Evolutionary conservation across 2,888 invertebrate species (phyloP).

Genomic region (Megalurothrips usitatus): DNA sequence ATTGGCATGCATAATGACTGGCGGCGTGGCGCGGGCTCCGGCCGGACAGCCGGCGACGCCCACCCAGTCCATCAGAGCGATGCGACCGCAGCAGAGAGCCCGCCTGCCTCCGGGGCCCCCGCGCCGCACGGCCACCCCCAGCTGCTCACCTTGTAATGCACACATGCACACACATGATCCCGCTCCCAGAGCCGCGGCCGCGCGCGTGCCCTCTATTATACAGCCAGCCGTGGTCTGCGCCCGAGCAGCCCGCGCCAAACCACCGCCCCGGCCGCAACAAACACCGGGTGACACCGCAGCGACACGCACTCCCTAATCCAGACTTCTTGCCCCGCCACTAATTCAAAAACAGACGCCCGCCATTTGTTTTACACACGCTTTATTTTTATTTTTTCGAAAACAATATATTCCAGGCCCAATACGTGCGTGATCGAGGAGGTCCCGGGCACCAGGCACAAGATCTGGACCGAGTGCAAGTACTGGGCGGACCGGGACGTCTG

Average conservation of each 20-base stretch:
- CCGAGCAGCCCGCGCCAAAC: too few relatives aligned
- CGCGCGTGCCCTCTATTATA: too few relatives aligned
- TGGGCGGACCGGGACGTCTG: slow-evolving; percentile 46
- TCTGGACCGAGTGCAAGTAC: slow-evolving; percentile 48
- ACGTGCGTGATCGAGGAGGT: slow-evolving; percentile 48
- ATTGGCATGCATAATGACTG: background rate
- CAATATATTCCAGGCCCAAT: slow-evolving; percentile 44
- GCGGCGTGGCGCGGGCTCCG: background rate
- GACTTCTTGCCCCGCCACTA: too few relatives aligned
- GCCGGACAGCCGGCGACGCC: background rate
- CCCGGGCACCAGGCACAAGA: slow-evolving; percentile 44
- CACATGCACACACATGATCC: background rate
- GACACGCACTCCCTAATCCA: too few relatives aligned
- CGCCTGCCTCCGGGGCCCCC: too few relatives aligned
- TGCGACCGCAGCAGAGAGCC: background rate
- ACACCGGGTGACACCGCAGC: too few relatives aligned
- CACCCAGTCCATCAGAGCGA: background rate
- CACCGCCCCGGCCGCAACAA: too few relatives aligned
- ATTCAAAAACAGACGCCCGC: too few relatives aligned
- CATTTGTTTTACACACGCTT: too few relatives aligned
- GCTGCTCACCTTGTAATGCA: background rate
- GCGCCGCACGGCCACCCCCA: too few relatives aligned
- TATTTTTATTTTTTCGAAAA: too few relatives aligned
- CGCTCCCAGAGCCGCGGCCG: too few relatives aligned
- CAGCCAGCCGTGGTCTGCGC: background rate